Evolutionary conservation across 2,888 invertebrate genomes (phyloP).

Genomic region (Metellina segmentata): DNA sequence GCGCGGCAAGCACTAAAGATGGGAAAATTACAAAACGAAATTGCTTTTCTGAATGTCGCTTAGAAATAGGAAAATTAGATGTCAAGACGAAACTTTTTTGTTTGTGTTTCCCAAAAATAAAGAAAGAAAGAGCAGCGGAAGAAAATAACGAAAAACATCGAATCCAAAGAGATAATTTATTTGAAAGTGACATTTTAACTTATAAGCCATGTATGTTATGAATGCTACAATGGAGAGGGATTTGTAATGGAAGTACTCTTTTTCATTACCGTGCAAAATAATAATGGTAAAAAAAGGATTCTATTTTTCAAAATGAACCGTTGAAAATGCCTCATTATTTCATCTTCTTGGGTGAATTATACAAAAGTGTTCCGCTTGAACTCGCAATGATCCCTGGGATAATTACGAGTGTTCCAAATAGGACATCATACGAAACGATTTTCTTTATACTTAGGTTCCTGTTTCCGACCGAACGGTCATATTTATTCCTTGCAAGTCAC

Average conservation of each 20-base stretch:
- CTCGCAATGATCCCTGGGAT: conserved; percentile 1
- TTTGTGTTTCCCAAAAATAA: background rate
- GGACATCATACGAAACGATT: background rate
- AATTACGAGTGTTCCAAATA: conserved; percentile 23
- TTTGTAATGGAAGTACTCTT: conserved; percentile 19
- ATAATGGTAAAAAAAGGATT: background rate
- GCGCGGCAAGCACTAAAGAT: conserved; percentile 5
- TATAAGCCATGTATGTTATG: background rate
- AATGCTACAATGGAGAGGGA: background rate
- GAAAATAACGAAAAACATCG: background rate
- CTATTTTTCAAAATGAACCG: conserved; percentile 12
- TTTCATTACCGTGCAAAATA: background rate
- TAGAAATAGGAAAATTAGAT: conserved; percentile 62
- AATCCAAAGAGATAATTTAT: background rate
- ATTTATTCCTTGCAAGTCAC: background rate
- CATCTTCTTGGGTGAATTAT: background rate
- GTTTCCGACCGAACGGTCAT: background rate
- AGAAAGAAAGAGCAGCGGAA: background rate
- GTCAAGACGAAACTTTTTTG: conserved; percentile 32
- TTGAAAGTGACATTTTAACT: conserved; percentile 14
- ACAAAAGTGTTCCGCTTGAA: conserved; percentile 29
- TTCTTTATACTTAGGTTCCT: background rate
- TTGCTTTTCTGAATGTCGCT: conserved; percentile 55
- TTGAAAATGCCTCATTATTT: conserved; percentile 31
- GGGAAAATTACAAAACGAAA: conserved; percentile 61